Base-by-base conservation (phyloP, 1,140 invertebrate genomes). In the Drosophila guanche region DNA sequence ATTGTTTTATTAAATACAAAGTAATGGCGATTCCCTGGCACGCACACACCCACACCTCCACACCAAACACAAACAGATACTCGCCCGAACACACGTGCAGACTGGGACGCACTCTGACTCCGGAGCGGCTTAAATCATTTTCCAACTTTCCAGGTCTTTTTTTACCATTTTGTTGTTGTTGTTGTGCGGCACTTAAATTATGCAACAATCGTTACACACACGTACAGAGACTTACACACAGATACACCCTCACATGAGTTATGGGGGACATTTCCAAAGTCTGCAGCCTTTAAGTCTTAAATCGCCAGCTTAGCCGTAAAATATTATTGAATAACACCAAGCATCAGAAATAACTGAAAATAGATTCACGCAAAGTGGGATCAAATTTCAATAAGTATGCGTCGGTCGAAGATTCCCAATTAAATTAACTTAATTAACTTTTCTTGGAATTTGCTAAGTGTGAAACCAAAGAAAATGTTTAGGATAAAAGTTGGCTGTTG, bases 1-100 rank as follows among this genome's bases (percentile, higher is more conserved):
- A 78, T 83, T 83, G 79, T 83, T 78, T 67, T 83, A 83, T 78
- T 83, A 83, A 83, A 83, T 83, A 83, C 69, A 70, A 79, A 78
- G 70, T 83, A 78, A 78, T 63, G 58, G 75, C 61, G 41, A 56
- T 27, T 40, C 23, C 41, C 66, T 33, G 33, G n/a, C 25, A 41
- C 45, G 27, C 29, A n/a, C 46, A 23, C 40, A 5, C 43, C 4
- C 29, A 12, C 42, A 25, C 42, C 27, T n/a, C 16, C 25, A 40
- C 48, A 7, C 46, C 8, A 20, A 0, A 20, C 54, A 46, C 42
- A 23, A 33, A 37, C 47, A 23, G 41, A 16, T 37, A 47, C 37
- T 2, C 57, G 23, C 58, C 54, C 45, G 16, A 20, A 43, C 53
- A 29, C 50, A 29, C 48, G 47, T 29, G 25, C 41, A 16, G 40